Base-by-base conservation (phyloP, 2,113 vertebrate genomes). In the Chamaetylas fuelleborni region DNA sequence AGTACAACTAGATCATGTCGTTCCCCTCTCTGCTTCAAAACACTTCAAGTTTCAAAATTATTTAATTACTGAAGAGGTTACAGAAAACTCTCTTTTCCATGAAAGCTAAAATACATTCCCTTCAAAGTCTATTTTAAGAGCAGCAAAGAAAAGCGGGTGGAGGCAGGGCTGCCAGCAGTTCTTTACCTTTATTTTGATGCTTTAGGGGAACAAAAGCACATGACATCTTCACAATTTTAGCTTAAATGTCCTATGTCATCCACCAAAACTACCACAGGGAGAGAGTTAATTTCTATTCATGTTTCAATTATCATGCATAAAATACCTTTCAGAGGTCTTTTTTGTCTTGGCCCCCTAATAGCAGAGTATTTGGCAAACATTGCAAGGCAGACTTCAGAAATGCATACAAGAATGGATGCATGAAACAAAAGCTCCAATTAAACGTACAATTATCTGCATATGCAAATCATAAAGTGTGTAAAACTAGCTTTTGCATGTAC, bases 71-170 rank as follows among this genome's bases (percentile, higher is more conserved):
- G 56, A 80, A 85, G 33, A 86, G 58, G 34, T 62, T 87, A 81
- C 43, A 71, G 50, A 79, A 90, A 80, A 60, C 23, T 33, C 34
- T 57, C 42, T 61, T 69, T 71, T 36, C 38, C 5, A 13, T 93
- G 40, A 77, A 71, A 83, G 38, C 34, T 57, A 81, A 67, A 92
- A 85, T 54, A 64, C 34, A 62, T 81, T 86, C 36, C 45, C 48
- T 93, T 90, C 57, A 45, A 73, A 81, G 58, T 23, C 67, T 86
- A 79, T 88, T 95, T 84, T 82, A 86, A 84, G 60, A 87, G 79
- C 36, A 87, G 64, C 19, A 90, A 78, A 93, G 54, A 87, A 94
- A 91, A 81, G 78, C 51, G 5, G n/a, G 65, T 79, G 47, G 81
- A 91, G 64, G 48, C 51, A 94, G 86, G 31, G 61, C 53, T 82